A percentile compares a stretch with the other conserved stretches of the same genome.
phyloP scores from a whole-genome alignment of 2,113 vertebrate species.

The Upupa epops region DNA sequence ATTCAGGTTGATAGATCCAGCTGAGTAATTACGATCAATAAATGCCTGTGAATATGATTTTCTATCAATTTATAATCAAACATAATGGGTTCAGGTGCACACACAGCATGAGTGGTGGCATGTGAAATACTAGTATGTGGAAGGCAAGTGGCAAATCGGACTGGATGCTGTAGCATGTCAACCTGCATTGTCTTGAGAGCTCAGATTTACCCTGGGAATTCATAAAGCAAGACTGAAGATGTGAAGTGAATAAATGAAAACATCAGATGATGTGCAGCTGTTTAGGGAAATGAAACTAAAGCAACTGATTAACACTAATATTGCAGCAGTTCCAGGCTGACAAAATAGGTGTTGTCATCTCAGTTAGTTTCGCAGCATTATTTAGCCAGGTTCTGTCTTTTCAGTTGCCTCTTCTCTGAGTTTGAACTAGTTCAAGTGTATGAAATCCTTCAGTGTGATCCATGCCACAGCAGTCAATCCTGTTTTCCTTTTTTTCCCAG shows the following conservation, averaged over 20 bases:
- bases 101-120: neutral
- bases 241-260: neutral
- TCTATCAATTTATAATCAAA: slow-evolving; percentile 52
- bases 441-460: neutral
- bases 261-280: neutral
- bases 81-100: slow-evolving; percentile 39
- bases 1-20: slow-evolving; percentile 29
- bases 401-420: neutral
- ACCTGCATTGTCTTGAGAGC: neutral
- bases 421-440: neutral
- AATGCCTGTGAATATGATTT: slow-evolving; percentile 47
- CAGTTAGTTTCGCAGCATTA: neutral
- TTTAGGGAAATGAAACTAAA: neutral
- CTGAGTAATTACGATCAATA: slow-evolving; percentile 22
- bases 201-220: neutral
- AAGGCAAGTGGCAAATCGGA: neutral
- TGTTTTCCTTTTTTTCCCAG: neutral
- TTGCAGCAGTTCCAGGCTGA: neutral
- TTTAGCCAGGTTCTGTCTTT: neutral
- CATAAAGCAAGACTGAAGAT: neutral
- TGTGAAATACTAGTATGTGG: neutral
- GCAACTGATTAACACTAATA: rapidly evolving
- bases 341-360: neutral
- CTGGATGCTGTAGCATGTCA: neutral
- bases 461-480: neutral